Evolutionary conservation across 2,113 vertebrate genomes (phyloP).

Genomic region (Psammodynastes pulverulentus): DNA sequence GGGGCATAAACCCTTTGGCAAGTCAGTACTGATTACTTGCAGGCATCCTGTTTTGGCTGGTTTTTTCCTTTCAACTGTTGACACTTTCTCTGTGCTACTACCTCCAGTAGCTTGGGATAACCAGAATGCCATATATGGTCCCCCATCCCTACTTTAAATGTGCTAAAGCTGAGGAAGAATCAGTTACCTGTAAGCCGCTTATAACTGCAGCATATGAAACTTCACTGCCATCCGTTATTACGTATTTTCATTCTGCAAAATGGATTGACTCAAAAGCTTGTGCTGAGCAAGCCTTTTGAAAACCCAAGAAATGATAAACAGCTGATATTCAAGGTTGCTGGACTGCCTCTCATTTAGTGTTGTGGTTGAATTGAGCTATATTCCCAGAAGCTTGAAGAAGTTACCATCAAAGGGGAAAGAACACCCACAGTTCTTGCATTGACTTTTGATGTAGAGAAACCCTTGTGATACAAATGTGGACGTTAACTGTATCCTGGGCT

Average conservation of each 20-base stretch:
- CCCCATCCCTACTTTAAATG: conserved; percentile 20
- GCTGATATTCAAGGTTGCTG: conserved; percentile 26
- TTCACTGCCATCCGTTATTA: conserved; percentile 36
- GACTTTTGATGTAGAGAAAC: conserved; percentile 47
- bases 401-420: conserved; percentile 29
- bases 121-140: neutral
- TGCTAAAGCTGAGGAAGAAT: conserved; percentile 62
- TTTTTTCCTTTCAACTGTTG: neutral
- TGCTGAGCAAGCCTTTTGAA: conserved; percentile 39
- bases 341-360: conserved; percentile 41
- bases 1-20: neutral
- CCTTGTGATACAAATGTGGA: conserved; percentile 53
- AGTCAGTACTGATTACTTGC: neutral
- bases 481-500: conserved; percentile 47
- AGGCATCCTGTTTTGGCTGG: neutral
- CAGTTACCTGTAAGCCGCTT: conserved; percentile 70
- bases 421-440: conserved; percentile 43
- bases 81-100: neutral
- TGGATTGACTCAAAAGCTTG: conserved; percentile 15
- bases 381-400: conserved; percentile 52
- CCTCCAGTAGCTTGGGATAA: neutral
- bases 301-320: conserved; percentile 47
- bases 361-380: conserved; percentile 20
- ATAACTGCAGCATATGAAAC: conserved; percentile 51
- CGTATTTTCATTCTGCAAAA: conserved; percentile 23